These are phyloP conservation scores for Bimastos eiseni DNA, from an alignment of 2,888 invertebrate genomes.

Conservation along the genomic window DNA sequence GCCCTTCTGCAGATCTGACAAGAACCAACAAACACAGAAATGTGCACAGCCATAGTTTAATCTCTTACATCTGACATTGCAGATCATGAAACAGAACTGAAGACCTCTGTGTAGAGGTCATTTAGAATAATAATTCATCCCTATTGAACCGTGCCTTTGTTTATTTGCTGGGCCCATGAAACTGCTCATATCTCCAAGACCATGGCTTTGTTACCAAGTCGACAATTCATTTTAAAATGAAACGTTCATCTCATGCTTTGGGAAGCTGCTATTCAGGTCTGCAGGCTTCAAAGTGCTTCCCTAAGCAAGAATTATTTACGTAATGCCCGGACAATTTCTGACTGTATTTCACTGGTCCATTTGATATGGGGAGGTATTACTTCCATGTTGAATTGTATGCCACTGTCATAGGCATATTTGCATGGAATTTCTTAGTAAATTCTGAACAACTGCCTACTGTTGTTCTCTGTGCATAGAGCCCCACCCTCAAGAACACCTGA, in stretches of 20 bases:
- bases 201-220: neutral
- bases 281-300: no score
- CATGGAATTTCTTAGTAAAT: no score
- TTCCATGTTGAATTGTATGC: no score
- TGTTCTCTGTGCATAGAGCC: no score
- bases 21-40: neutral
- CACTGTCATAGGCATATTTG: no score
- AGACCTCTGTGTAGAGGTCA: neutral
- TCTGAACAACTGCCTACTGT: no score
- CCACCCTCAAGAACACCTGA: no score
- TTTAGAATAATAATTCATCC: neutral
- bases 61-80: neutral
- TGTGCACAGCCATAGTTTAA: neutral
- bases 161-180: neutral
- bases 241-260: neutral
- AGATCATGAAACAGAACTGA: neutral
- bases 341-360: neutral
- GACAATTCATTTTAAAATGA: neutral
- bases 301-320: neutral
- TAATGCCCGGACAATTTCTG: neutral
- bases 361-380: no score
- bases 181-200: neutral
- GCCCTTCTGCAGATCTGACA: conserved; percentile 71
- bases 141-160: neutral
- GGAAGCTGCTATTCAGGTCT: neutral